These are phyloP conservation scores for Chloebia gouldiae DNA, from an alignment of 2,113 vertebrate genomes.

Conservation along the genomic window DNA sequence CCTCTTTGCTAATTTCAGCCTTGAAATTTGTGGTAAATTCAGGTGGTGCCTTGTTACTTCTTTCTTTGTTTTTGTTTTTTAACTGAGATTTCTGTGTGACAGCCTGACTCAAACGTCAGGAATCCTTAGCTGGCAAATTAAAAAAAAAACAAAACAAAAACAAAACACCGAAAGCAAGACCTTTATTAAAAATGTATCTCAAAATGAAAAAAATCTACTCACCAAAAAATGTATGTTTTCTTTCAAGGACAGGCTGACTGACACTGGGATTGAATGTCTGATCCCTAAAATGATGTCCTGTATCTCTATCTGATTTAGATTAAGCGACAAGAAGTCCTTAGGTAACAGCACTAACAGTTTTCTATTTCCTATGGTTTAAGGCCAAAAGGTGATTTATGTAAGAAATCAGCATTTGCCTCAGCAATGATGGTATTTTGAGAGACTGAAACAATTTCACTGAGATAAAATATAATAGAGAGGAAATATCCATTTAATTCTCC, in stretches of 20 bases:
- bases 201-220: neutral
- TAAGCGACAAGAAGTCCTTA: neutral
- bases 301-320: neutral
- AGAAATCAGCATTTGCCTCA: neutral
- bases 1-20: constrained; percentile 2
- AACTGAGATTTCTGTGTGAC: neutral
- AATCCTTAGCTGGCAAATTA: neutral
- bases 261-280: neutral
- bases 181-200: neutral
- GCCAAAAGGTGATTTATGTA: constrained; percentile 16
- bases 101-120: neutral
- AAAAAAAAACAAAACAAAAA: no score
- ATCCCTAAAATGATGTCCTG: constrained; percentile 5
- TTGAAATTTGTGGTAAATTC: neutral
- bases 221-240: neutral
- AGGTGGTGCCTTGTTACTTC: neutral
- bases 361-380: neutral
- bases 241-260: neutral
- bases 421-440: neutral
- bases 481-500: neutral
- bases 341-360: neutral
- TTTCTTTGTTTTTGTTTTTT: neutral
- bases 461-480: neutral
- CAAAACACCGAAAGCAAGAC: neutral
- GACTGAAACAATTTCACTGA: neutral